Percentiles rank a stretch among this genome's conserved stretches.
These are phyloP conservation scores for Caenorhabditis wallacei DNA, from an alignment of 2,888 invertebrate genomes.

Conservation along the genomic window DNA sequence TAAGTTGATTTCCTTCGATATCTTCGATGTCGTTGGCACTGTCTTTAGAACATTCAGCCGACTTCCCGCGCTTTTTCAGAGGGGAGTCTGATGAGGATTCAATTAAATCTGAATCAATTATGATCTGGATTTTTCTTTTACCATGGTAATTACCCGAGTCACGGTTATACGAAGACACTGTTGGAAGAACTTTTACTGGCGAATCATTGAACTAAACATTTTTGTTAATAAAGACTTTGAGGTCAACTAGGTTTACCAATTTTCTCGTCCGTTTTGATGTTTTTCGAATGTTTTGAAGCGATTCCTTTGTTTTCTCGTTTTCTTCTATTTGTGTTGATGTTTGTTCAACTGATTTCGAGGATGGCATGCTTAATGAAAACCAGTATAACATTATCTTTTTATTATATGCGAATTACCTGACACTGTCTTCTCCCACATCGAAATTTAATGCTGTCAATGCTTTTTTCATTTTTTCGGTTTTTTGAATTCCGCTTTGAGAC, in stretches of 20 bases:
- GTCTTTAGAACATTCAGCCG: background rate
- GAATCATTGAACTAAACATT: conserved; percentile 4
- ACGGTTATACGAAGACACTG: background rate
- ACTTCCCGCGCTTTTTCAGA: background rate
- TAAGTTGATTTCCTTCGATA: too few relatives aligned
- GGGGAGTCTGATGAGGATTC: background rate
- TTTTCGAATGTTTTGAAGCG: background rate
- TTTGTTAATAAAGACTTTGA: background rate
- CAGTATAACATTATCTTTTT: too few relatives aligned
- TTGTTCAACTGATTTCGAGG: background rate
- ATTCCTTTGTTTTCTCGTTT: background rate
- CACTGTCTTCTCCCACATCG: conserved; percentile 21
- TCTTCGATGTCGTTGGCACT: too few relatives aligned
- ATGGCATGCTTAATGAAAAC: background rate
- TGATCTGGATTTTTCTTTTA: too few relatives aligned
- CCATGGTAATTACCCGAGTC: background rate
- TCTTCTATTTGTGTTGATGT: background rate
- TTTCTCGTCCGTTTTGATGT: background rate
- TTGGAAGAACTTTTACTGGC: conserved; percentile 1
- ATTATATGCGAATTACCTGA: background rate
- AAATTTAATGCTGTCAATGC: conserved; percentile 27
- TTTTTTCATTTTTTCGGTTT: conserved; percentile 26
- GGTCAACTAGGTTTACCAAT: background rate
- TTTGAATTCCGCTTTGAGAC: conserved; percentile 50
- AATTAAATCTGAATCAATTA: too few relatives aligned